Evolutionary conservation across 2,797 vertebrate species (phyloP).

Genomic region (Leptodactylus fallax): DNA sequence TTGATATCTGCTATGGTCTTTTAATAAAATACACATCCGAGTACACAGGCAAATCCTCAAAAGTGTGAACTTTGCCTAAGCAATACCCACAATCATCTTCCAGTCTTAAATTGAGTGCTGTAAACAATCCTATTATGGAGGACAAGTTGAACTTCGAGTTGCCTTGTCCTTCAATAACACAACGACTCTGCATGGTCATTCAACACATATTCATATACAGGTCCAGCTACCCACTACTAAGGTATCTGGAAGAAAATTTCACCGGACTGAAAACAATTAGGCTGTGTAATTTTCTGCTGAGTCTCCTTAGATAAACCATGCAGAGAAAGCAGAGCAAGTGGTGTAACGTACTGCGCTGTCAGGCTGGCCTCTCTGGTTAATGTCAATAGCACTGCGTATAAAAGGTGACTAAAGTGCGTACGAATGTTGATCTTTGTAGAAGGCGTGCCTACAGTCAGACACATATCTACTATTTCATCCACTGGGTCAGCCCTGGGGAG

Average conservation of each 20-base stretch:
- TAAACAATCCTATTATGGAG: not conserved
- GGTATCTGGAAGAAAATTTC: slow-evolving; percentile 70
- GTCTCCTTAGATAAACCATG: slow-evolving; percentile 75
- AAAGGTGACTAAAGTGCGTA: slow-evolving; percentile 83
- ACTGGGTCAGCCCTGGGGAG: slow-evolving; percentile 75
- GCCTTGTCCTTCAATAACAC: not conserved
- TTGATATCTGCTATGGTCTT: too few species aligned
- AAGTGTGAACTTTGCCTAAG: too few species aligned
- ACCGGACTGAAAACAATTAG: slow-evolving; percentile 78
- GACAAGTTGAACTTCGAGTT: not conserved
- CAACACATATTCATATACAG: not conserved
- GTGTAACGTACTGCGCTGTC: slow-evolving; percentile 76
- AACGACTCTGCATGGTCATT: not conserved
- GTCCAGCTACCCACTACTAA: slow-evolving; percentile 65
- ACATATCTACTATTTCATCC: slow-evolving; percentile 82
- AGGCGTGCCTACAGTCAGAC: slow-evolving; percentile 82
- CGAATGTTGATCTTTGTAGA: slow-evolving; percentile 83
- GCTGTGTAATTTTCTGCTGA: slow-evolving; percentile 75
- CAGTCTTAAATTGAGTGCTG: not conserved
- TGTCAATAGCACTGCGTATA: slow-evolving; percentile 82
- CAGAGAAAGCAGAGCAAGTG: slow-evolving; percentile 70
- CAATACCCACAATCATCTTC: not conserved
- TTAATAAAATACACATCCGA: too few species aligned
- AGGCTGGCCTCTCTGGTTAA: slow-evolving; percentile 79
- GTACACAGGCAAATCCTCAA: too few species aligned